Conservation (phyloP, 1,140 invertebrate genomes). For the Philopotamus ludificatus region DNA sequence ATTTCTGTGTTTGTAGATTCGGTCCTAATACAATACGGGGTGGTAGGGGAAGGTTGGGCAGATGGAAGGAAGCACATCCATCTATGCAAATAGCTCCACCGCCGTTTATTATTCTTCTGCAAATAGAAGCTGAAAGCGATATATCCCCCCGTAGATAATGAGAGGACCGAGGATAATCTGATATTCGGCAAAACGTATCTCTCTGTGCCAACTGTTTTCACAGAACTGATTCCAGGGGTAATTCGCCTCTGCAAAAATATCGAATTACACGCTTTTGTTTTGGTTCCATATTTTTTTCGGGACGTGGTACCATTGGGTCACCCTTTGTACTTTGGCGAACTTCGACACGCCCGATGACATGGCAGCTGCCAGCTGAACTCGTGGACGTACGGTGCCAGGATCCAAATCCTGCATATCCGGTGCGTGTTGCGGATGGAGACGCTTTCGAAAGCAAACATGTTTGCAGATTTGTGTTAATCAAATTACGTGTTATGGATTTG, state of each 20-base stretch:
- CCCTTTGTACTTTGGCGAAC: slow-evolving; percentile 9
- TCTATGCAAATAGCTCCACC: too few species aligned
- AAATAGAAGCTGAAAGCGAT: background rate
- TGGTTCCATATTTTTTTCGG: background rate
- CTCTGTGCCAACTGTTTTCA: slow-evolving; percentile 1
- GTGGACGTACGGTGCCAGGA: background rate
- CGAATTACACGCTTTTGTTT: slow-evolving; percentile 7
- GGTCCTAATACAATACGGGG: too few species aligned
- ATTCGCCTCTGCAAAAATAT: slow-evolving; percentile 22
- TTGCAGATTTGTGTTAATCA: too few species aligned
- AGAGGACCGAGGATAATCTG: background rate
- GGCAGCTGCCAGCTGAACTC: slow-evolving; percentile 12
- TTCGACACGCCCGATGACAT: slow-evolving; percentile 13
- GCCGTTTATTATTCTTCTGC: too few species aligned
- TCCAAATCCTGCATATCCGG: slow-evolving; percentile 11
- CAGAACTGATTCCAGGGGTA: slow-evolving; percentile 13
- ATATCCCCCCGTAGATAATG: background rate
- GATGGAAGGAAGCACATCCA: too few species aligned
- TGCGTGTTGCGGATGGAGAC: background rate
- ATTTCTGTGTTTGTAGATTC: too few species aligned
- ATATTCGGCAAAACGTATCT: background rate
- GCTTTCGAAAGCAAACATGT: background rate
- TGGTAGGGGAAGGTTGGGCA: too few species aligned
- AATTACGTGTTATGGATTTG: too few species aligned
- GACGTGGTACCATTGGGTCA: background rate